Base-by-base conservation (phyloP, 2,888 invertebrate species). In the Hofmannophila pseudospretella region DNA sequence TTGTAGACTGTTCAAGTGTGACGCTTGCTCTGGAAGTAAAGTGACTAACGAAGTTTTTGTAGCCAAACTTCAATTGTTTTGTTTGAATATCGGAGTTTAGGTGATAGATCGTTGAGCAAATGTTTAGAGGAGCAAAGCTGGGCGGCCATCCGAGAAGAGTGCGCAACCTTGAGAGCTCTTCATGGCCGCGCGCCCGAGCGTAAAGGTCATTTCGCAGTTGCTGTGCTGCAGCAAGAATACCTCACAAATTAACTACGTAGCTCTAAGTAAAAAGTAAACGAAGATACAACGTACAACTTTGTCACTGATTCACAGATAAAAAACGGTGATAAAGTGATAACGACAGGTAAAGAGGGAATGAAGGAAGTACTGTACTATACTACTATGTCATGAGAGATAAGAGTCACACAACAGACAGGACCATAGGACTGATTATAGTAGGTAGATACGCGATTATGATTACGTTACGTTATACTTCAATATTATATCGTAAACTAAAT, bases 161-260 rank as follows among this genome's bases (percentile, higher is more conserved):
- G 52, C 43, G 54, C 67, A 78, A 80, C 82, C 82, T 82, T 81
- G 78, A 68, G 67, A 65, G 56, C 61, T 60, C 67, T 75, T 80
- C 80, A 81, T 75, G 78, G 81, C 70, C 79, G 67, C 58, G 67
- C 77, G 65, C 54, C 67, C 61, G 64, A 68, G 68, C 78, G 74
- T 76, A 73, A 78, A 84, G 80, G 81, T 76, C 74, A 69, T 67
- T 62, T 59, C 50, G 50, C 54, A 50, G 65, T 70, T 69, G 61
- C 67, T 67, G 10, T n/a, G 16, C 16, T 4, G 16, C 16, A 65
- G 60, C 58, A 68, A 72, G 64, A 67, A 64, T 67, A 54, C 52
- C 54, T 56, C 51, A 56, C 59, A 49, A 62, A 57, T 61, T 52
- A 53, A 36, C 28, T 36, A 34, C 33, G 4, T 27, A n/a, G n/a